Conservation (phyloP, 2,113 vertebrate genomes). For the Accipiter cooperii region DNA sequence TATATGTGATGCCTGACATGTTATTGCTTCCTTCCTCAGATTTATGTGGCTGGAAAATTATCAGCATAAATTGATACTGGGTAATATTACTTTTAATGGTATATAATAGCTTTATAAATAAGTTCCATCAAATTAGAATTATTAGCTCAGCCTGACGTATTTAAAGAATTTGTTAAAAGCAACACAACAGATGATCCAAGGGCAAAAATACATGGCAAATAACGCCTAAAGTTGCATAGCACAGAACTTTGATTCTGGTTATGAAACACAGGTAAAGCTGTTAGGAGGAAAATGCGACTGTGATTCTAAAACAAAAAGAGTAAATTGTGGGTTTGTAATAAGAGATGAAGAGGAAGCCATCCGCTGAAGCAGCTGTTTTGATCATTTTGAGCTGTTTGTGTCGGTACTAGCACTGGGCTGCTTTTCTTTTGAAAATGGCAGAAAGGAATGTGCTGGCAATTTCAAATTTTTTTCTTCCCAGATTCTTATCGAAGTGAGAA, state of each 20-base stretch:
- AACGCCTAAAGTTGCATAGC: neutral
- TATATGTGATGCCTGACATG: rapidly evolving
- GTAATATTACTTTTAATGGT: neutral
- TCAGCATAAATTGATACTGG: neutral
- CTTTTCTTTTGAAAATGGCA: slow-evolving; percentile 46
- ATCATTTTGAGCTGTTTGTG: slow-evolving; percentile 17
- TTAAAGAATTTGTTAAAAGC: neutral
- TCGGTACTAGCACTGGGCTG: neutral
- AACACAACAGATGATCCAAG: neutral
- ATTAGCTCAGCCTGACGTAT: neutral
- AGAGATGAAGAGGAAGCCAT: slow-evolving; percentile 1
- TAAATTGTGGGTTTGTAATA: neutral
- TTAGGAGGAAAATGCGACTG: neutral
- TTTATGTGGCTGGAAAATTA: neutral
- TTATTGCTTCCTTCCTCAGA: neutral
- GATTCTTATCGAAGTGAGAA: slow-evolving; percentile 43
- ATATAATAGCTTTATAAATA: neutral
- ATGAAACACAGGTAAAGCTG: neutral
- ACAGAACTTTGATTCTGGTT: neutral
- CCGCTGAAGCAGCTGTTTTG: slow-evolving; percentile 39
- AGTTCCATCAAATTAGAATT: neutral
- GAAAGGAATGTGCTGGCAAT: slow-evolving; percentile 54
- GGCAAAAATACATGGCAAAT: neutral
- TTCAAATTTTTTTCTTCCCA: neutral
- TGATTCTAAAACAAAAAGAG: neutral